Evolutionary conservation across 1,140 invertebrate species (phyloP).

Genomic region (Bombus waltoni): DNA sequence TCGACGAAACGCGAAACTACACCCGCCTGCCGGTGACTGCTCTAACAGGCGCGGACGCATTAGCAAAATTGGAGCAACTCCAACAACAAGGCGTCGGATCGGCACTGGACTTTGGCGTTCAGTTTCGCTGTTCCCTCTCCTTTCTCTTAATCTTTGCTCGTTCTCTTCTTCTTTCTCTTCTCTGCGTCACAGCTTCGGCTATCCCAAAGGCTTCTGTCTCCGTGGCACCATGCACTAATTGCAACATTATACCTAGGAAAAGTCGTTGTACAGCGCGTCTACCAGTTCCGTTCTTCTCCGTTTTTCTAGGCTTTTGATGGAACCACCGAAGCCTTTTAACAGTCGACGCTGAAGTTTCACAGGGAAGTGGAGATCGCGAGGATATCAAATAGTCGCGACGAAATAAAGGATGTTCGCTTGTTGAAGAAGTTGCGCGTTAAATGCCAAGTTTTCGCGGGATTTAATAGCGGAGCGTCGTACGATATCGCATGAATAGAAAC

Average conservation of each 20-base stretch:
- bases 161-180: neutral
- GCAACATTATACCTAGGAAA: constrained; percentile 23
- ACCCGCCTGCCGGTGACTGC: neutral
- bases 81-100: constrained; percentile 66
- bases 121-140: constrained; percentile 6
- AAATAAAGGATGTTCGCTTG: neutral
- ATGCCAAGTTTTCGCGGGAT: neutral
- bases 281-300: neutral
- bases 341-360: neutral
- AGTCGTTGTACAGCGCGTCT: neutral
- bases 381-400: no score
- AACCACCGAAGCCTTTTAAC: neutral
- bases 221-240: constrained; percentile 45
- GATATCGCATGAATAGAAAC: no score
- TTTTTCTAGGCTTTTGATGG: neutral
- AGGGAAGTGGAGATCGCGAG: neutral
- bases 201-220: constrained; percentile 31
- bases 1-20: constrained; percentile 59
- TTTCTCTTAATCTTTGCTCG: neutral
- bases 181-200: neutral
- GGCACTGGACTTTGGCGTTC: constrained; percentile 32
- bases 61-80: constrained; percentile 76
- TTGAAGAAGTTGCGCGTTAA: neutral
- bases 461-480: no score
- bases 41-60: constrained; percentile 60